Evolutionary conservation across 2,113 vertebrate species (phyloP), one percentile per base, ranked within the genome.

Genomic region (Dipodomys spectabilis): DNA sequence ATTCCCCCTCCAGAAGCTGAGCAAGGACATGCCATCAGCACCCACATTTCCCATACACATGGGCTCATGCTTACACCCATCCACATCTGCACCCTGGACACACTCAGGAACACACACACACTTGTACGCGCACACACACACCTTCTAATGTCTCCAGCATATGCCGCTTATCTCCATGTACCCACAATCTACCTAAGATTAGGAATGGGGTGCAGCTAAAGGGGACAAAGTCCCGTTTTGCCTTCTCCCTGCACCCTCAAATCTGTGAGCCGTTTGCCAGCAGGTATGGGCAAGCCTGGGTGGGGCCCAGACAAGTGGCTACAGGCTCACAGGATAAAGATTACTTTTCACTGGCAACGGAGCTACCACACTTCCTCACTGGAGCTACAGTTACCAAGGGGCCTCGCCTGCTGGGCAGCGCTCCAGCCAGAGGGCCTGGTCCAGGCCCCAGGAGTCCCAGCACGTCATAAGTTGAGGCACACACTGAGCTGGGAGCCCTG

Each of bases 311-410:
- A 27, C 64, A 62, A 45, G 64, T 86, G 30, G 35, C 49, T 79
- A 1, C 30, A 12, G 88, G 39, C 20, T 87, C 89, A 75, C 80
- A 90, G 49, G 91, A 35, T 60, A 78, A 73, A 12, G 45, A 16
- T 25, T 77, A 57, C 44, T 19, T 87, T 53, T 73, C 68, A 27
- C 25, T 73, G 44, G 72, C 73, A 82, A 69, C 45, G 22, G 25
- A 69, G 64, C 57, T 32, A 53, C 73, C 44, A 45, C 62, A 67
- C 78, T 87, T 84, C 68, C 28, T 67, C 6, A 19, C 0, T 64
- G 2, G 67, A 39, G 35, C 15, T 30, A 25, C 32, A 23, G 74
- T 0, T 2, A 8, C 44, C 13, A 9, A 68, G 71, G 6, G 13
- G 16, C 35, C 20, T 91, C 6, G 5, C 39, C 49, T 49, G 45